Percentiles rank a stretch among this genome's conserved stretches.
Conservation (phyloP, 2,113 vertebrate species). For the Sigmodon hispidus region DNA sequence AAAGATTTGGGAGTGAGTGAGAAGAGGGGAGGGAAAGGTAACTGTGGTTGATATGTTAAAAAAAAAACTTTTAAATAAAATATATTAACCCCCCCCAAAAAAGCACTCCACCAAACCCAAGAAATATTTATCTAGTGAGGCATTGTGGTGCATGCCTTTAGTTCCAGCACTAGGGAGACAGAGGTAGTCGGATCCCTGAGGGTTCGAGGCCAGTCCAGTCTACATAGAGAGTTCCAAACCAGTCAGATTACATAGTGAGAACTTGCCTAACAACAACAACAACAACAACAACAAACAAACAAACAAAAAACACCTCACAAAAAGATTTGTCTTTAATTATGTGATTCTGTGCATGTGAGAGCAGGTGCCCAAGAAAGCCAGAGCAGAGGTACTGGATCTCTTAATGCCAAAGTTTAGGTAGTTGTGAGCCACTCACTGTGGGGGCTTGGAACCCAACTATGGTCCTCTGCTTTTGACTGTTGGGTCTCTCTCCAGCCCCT, state of each 20-base stretch:
- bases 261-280: too few relatives aligned
- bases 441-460: neutral
- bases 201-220: neutral
- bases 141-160: neutral
- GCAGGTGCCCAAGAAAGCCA: neutral
- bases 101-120: too few relatives aligned
- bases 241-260: neutral
- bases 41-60: too few relatives aligned
- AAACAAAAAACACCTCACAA: neutral
- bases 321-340: neutral
- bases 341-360: neutral
- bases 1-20: too few relatives aligned
- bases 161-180: neutral
- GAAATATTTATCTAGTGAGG: too few relatives aligned
- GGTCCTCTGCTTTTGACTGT: neutral
- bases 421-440: neutral
- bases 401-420: neutral
- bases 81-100: too few relatives aligned
- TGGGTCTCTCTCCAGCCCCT: neutral
- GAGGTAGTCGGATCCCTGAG: neutral
- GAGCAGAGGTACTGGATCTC: neutral
- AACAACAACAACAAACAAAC: neutral
- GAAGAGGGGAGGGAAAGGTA: too few relatives aligned
- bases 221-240: neutral
- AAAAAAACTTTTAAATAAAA: too few relatives aligned